A percentile compares a stretch with the other conserved stretches of the same genome.
Evolutionary conservation across 2,888 invertebrate species (phyloP).

Genomic region (Drosophila pseudotalamancana): DNA sequence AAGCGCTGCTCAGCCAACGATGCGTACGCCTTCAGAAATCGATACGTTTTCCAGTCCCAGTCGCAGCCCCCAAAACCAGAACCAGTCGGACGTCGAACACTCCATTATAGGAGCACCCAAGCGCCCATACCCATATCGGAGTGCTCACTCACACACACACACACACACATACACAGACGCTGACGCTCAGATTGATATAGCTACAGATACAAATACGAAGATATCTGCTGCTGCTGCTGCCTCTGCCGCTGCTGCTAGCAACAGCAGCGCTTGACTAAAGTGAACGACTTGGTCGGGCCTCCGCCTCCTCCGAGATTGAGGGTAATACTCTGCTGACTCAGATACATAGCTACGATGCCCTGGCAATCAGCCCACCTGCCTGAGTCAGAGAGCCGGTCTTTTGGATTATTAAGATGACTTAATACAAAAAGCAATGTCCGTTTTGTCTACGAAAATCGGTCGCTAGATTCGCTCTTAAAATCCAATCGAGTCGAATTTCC

Average conservation of each 20-base stretch:
- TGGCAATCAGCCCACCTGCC: constrained; percentile 48
- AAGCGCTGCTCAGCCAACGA: constrained; percentile 49
- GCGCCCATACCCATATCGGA: constrained; percentile 62
- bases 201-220: constrained; percentile 39
- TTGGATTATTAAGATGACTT: constrained; percentile 63
- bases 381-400: constrained; percentile 67
- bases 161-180: constrained; percentile 8
- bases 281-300: constrained; percentile 47
- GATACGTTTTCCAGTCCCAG: constrained; percentile 62
- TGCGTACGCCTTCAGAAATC: constrained; percentile 73
- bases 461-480: constrained; percentile 14
- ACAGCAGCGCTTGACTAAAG: constrained; percentile 57
- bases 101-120: constrained; percentile 64
- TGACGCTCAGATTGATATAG: constrained; percentile 16
- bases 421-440: constrained; percentile 61
- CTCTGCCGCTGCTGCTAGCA: constrained; percentile 27
- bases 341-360: constrained; percentile 12
- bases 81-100: constrained; percentile 58
- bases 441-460: constrained; percentile 37
- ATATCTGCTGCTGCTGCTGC: constrained; percentile 26
- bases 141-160: constrained; percentile 22
- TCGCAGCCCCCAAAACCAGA: constrained; percentile 64
- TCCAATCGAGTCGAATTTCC: constrained; percentile 3
- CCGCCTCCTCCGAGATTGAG: constrained; percentile 24
- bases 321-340: constrained; percentile 62